These are phyloP conservation scores for Netelia inedita DNA, from an alignment of 2,888 invertebrate species.

Conservation along the genomic window DNA sequence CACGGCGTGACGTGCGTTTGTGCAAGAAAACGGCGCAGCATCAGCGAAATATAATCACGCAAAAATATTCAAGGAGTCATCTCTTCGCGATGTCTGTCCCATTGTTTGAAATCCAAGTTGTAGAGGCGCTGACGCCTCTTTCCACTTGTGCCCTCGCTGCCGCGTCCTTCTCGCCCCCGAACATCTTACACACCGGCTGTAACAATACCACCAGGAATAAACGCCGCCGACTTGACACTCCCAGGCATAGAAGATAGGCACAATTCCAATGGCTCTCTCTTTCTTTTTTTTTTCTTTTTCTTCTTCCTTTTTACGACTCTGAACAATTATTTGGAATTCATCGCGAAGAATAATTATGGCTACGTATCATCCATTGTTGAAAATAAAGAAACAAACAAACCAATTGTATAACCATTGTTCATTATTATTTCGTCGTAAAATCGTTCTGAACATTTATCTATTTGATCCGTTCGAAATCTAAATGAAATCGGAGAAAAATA, in stretches of 20 bases:
- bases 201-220: conserved; percentile 55
- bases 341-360: not conserved
- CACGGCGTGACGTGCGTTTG: not conserved
- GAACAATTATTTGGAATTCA: not conserved
- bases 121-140: conserved; percentile 42
- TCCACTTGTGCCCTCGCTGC: conserved; percentile 34
- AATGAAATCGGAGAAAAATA: too few relatives aligned
- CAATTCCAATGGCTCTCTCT: not conserved
- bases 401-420: too few relatives aligned
- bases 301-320: not conserved
- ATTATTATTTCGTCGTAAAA: too few relatives aligned
- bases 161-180: conserved; percentile 30
- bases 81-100: conserved; percentile 38
- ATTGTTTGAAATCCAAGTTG: conserved; percentile 59
- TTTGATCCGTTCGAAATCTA: too few relatives aligned
- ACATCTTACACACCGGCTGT: conserved; percentile 7
- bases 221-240: conserved; percentile 47
- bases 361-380: not conserved
- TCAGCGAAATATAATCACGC: conserved; percentile 27
- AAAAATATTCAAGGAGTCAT: conserved; percentile 39
- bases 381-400: not conserved
- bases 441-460: too few relatives aligned
- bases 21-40: conserved; percentile 19
- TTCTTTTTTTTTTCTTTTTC: too few relatives aligned
- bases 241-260: conserved; percentile 3